phyloP scores from a whole-genome alignment of 2,797 vertebrate genomes.

The Trichosurus vulpecula region DNA sequence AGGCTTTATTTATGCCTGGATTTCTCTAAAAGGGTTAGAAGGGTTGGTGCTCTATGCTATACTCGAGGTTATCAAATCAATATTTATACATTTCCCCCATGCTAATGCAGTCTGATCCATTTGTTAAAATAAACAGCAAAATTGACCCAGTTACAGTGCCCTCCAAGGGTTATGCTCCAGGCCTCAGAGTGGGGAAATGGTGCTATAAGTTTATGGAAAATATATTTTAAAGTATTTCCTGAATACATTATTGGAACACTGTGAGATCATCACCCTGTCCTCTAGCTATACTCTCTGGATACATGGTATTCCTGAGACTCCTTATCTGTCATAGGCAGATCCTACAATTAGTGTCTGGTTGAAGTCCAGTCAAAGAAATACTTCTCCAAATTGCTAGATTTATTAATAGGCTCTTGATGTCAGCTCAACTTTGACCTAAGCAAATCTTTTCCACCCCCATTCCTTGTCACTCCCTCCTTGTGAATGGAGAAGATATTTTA shows the following conservation, averaged over 20 bases:
- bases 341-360: constrained; percentile 74
- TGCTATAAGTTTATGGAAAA: not conserved
- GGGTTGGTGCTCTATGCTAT: constrained; percentile 85
- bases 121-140: constrained; percentile 88
- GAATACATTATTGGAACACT: constrained; percentile 46
- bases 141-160: constrained; percentile 83
- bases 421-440: constrained; percentile 78
- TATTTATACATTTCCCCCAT: constrained; percentile 89
- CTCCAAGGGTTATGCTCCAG: constrained; percentile 44
- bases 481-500: constrained; percentile 78
- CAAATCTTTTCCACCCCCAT: constrained; percentile 51
- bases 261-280: constrained; percentile 45
- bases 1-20: constrained; percentile 85
- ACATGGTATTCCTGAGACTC: constrained; percentile 59
- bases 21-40: constrained; percentile 90
- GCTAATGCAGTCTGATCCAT: constrained; percentile 86
- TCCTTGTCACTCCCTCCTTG: constrained; percentile 45
- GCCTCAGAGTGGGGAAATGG: constrained; percentile 47
- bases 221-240: constrained; percentile 27
- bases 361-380: constrained; percentile 69
- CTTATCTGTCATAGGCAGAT: constrained; percentile 74
- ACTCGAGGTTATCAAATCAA: constrained; percentile 88
- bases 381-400: constrained; percentile 81
- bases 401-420: constrained; percentile 83
- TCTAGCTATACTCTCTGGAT: constrained; percentile 68